Evolutionary conservation across 1,140 invertebrate genomes (phyloP), one percentile per base, ranked within the genome.

Genomic region (Ips nitidus): DNA sequence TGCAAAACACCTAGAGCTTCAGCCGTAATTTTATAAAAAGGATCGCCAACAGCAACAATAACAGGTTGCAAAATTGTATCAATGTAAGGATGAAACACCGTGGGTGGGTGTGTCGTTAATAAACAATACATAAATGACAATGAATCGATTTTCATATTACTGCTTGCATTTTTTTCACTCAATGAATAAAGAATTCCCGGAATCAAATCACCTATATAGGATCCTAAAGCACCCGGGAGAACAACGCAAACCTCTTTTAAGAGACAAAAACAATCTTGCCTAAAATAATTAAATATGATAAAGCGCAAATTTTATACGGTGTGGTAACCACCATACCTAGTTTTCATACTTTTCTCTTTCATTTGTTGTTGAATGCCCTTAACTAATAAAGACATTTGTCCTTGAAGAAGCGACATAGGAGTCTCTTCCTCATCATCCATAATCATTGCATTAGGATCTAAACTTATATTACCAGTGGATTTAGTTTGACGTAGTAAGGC

Each of bases 91-190:
- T 91, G 89, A 75, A 94, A 93, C 4, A 93, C 86, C 77, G 87
- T 85, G 0, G 92, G 89, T 52, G 87, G 86, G 82, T 99, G 97
- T 3, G 93, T 91, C 42, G 89, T 86, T 40, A 98, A 80, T 60
- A 98, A 81, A 73, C 91, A 93, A 80, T 95, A 90, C 3, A 99
- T 84, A 82, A 99, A 99, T 52, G 94, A 89, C 66, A 99, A 81
- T 0, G 97, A 95, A 77, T 98, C 97, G 72, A 99, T 98, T 84
- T 98, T 98, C 94, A 99, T 98, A 76, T 97, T 98, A 55, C 95
- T 97, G 41, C 93, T 95, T 0, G 95, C 94, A 77, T 93, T 94
- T 76, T 97, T 97, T 76, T 98, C 96, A 0, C 91, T 90, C 37
- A 98, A 84, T 5, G 94, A 95, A 78, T 93, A 97, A 74, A 94